phyloP scores from a whole-genome alignment of 1,140 invertebrate genomes.

The Chironomus tepperi region DNA sequence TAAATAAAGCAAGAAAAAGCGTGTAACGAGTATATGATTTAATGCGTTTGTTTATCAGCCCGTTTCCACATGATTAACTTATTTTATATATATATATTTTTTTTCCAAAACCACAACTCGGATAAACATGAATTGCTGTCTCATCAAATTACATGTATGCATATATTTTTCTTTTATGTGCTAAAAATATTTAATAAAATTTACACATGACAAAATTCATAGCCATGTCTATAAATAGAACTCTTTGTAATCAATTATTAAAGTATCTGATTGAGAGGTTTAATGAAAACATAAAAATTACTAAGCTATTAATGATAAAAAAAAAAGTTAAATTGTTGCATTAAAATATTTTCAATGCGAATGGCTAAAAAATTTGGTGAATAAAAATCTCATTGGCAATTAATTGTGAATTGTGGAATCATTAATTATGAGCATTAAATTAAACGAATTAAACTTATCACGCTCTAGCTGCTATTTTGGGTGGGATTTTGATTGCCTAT shows the following conservation, averaged over 20 bases:
- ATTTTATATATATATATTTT: neutral
- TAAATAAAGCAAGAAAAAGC: too few relatives aligned
- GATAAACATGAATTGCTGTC: slow-evolving; percentile 2
- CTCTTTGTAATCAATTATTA: neutral
- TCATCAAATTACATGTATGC: neutral
- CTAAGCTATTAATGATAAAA: neutral
- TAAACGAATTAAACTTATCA: slow-evolving; percentile 14
- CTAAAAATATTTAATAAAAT: slow-evolving; percentile 9
- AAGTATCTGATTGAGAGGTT: neutral
- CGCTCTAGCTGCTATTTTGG: neutral
- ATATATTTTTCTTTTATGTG: neutral
- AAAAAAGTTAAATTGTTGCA: neutral
- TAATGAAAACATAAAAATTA: neutral
- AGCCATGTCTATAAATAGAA: neutral
- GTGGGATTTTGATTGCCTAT: slow-evolving; percentile 10
- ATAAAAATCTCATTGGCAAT: neutral
- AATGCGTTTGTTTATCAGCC: slow-evolving; percentile 7
- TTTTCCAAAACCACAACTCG: slow-evolving; percentile 1
- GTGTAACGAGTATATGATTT: neutral
- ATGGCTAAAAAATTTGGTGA: neutral
- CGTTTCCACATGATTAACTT: neutral
- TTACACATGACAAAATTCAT: slow-evolving; percentile 5
- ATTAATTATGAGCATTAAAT: slow-evolving; percentile 11
- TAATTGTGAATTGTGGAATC: neutral
- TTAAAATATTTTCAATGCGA: neutral